A percentile compares a stretch with the other conserved stretches of the same genome.
phyloP scores from a whole-genome alignment of 2,888 invertebrate genomes.

The Lasioglossum lativentre region DNA sequence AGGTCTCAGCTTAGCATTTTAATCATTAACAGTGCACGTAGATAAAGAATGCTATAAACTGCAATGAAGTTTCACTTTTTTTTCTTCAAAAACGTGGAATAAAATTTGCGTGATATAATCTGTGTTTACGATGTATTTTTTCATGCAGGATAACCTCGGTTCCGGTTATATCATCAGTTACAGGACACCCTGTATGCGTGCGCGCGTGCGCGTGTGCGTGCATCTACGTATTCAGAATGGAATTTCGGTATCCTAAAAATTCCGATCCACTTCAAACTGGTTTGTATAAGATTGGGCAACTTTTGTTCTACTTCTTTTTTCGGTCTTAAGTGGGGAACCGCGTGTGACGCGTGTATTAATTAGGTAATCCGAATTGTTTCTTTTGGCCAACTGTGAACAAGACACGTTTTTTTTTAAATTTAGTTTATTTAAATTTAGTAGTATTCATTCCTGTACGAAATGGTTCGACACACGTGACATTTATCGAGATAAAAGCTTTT shows the following conservation, averaged over 20 bases:
- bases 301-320: background rate
- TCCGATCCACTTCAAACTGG: background rate
- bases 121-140: background rate
- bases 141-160: background rate
- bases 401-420: too few species aligned
- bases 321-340: background rate
- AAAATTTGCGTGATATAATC: background rate
- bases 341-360: background rate
- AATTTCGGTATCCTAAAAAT: background rate
- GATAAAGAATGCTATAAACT: too few species aligned
- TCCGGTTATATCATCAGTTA: background rate
- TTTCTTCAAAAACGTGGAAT: background rate
- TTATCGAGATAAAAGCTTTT: too few species aligned
- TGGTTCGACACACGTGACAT: too few species aligned
- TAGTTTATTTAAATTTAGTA: too few species aligned
- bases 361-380: background rate
- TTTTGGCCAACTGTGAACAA: background rate
- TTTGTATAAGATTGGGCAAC: background rate
- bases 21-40: too few species aligned
- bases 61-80: background rate
- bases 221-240: background rate
- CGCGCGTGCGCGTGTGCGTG: background rate
- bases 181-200: background rate
- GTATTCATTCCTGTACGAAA: too few species aligned
- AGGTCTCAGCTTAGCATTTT: too few species aligned